These are phyloP conservation scores for Pyrrhosoma nymphula DNA, from an alignment of 2,888 invertebrate genomes.

Conservation along the genomic window DNA sequence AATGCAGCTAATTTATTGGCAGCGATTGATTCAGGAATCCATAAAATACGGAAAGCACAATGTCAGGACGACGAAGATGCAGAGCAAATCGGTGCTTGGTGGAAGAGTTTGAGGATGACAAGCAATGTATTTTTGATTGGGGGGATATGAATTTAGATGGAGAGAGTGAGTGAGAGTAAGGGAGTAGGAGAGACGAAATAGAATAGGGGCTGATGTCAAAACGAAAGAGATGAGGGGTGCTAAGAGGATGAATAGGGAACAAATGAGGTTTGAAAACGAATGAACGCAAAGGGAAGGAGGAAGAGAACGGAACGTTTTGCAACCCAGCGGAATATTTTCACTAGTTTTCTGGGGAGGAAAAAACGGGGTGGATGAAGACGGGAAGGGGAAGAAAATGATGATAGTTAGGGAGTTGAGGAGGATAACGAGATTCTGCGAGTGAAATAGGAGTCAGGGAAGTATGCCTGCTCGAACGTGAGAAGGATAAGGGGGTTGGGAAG, in stretches of 20 bases:
- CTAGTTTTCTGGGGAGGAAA: neutral
- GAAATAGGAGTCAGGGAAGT: neutral
- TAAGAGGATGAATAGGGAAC: neutral
- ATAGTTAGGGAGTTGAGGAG: constrained; percentile 26
- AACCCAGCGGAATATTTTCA: constrained; percentile 48
- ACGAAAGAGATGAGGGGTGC: neutral
- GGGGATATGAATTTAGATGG: neutral
- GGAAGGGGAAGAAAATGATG: neutral
- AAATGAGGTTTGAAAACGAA: neutral
- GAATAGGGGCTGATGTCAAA: neutral
- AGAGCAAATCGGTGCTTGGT: neutral
- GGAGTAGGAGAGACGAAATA: neutral
- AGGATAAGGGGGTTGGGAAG: neutral
- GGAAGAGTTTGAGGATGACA: neutral
- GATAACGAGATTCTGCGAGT: constrained; percentile 25
- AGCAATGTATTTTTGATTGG: neutral
- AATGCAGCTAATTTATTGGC: too few species aligned
- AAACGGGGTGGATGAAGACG: neutral
- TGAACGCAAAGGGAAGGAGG: neutral
- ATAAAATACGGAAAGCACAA: neutral
- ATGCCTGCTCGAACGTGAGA: neutral
- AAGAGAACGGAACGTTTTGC: neutral
- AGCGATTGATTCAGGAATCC: too few species aligned
- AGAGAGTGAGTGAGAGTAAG: too few species aligned
- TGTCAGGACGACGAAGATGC: neutral